Evolutionary conservation across 1,140 invertebrate species (phyloP).

Genomic region (Macrostomum lignano): DNA sequence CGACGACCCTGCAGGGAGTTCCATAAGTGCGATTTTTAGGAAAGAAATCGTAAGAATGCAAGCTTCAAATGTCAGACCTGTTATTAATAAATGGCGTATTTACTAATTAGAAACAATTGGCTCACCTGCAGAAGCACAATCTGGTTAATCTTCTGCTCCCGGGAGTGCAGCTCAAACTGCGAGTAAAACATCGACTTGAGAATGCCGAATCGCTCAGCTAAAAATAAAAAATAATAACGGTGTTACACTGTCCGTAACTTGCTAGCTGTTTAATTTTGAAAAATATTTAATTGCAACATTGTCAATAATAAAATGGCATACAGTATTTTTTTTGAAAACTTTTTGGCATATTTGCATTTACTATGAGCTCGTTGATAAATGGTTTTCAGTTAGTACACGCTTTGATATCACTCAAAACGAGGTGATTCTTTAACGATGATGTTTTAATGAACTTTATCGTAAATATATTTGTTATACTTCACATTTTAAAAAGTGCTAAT

Average conservation of each 20-base stretch:
- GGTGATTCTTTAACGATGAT: no score
- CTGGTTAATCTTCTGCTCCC: conserved; percentile 25
- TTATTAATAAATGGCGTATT: not conserved
- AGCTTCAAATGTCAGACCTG: no score
- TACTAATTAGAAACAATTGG: not conserved
- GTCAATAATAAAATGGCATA: not conserved
- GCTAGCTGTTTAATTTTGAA: conserved; percentile 1
- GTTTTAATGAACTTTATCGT: no score
- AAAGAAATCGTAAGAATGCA: no score
- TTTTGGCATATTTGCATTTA: conserved; percentile 14
- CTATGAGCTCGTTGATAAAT: no score
- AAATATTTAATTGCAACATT: not conserved
- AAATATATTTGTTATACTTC: no score
- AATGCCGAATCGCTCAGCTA: conserved; percentile 20
- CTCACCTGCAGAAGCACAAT: conserved; percentile 23
- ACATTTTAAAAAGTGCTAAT: no score
- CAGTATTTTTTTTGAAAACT: not conserved
- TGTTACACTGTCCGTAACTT: conserved; percentile 1
- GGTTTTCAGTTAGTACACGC: no score
- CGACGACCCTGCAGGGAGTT: no score
- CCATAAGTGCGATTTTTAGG: no score
- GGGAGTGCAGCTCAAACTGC: conserved; percentile 25
- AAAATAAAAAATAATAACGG: conserved; percentile 3
- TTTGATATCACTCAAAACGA: no score
- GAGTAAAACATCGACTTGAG: conserved; percentile 21